Conservation (phyloP, 92 coral and sea anemone species). For the Porites rus region DNA sequence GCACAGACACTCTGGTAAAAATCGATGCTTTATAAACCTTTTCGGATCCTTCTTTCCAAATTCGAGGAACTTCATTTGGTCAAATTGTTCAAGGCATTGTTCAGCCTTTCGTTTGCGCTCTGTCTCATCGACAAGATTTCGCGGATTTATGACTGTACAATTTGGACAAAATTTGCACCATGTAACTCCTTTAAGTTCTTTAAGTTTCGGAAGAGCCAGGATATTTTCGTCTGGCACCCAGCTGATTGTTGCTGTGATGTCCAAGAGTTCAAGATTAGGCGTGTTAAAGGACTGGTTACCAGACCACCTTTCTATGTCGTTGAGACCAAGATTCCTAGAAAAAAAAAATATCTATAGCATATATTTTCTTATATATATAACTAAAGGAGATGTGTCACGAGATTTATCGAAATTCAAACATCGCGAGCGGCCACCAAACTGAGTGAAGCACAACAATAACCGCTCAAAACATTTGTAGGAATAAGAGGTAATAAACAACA, state of each 20-base stretch:
- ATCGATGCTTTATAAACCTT: slow-evolving; percentile 62
- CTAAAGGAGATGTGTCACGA: no score
- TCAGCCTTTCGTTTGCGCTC: slow-evolving; percentile 52
- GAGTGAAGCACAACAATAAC: no score
- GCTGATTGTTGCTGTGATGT: slow-evolving; percentile 67
- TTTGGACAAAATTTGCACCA: slow-evolving; percentile 83
- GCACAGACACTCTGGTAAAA: slow-evolving; percentile 80
- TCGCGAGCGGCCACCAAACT: no score
- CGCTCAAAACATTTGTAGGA: no score
- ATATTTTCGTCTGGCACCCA: slow-evolving; percentile 76
- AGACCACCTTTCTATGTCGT: slow-evolving; percentile 66
- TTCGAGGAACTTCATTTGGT: slow-evolving; percentile 50
- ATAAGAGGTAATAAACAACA: no score
- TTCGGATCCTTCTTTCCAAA: slow-evolving; percentile 66
- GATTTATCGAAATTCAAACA: neutral
- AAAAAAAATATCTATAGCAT: neutral
- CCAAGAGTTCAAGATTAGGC: slow-evolving; percentile 59
- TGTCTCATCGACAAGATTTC: slow-evolving; percentile 50
- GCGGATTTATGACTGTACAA: slow-evolving; percentile 65
- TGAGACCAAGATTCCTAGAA: slow-evolving; percentile 65
- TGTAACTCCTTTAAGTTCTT: slow-evolving; percentile 76
- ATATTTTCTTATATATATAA: no score
- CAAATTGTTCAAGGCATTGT: slow-evolving; percentile 54
- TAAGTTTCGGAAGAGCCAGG: slow-evolving; percentile 65
- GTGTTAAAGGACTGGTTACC: slow-evolving; percentile 62